Percentiles rank a stretch among this genome's conserved stretches.
phyloP scores from a whole-genome alignment of 2,113 vertebrate genomes.

The Capreolus pygargus region DNA sequence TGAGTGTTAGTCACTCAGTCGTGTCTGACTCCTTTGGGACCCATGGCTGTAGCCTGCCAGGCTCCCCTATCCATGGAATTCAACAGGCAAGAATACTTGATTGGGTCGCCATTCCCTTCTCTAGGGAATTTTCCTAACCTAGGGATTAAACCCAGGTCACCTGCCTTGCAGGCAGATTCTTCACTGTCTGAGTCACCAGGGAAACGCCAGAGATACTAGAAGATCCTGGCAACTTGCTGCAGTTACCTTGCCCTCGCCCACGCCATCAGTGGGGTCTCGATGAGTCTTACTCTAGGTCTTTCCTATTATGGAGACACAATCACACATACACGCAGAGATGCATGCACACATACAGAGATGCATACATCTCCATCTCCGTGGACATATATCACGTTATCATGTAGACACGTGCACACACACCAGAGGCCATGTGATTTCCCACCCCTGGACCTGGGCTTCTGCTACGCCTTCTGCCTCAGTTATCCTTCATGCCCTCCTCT shows the following conservation, averaged over 20 bases:
- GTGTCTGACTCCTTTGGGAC: not conserved
- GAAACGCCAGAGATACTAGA: not conserved
- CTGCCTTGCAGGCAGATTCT: not conserved
- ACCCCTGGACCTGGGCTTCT: not conserved
- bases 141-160: not conserved
- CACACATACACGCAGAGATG: not conserved
- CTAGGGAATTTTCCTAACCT: not conserved
- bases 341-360: not conserved
- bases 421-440: not conserved
- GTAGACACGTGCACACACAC: no score
- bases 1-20: not conserved
- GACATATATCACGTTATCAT: not conserved
- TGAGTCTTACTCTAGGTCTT: not conserved
- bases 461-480: not conserved
- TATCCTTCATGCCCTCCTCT: not conserved
- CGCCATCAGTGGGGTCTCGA: not conserved
- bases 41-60: not conserved
- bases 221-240: not conserved
- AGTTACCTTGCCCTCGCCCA: not conserved
- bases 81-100: not conserved
- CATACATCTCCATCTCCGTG: fast-evolving
- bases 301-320: not conserved
- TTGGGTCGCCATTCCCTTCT: not conserved
- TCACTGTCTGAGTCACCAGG: not conserved
- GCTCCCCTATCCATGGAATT: not conserved